A percentile compares a stretch with the other conserved stretches of the same genome.
Conservation (phyloP, 2,797 vertebrate genomes). For the Schizopygopsis pylzovi region DNA sequence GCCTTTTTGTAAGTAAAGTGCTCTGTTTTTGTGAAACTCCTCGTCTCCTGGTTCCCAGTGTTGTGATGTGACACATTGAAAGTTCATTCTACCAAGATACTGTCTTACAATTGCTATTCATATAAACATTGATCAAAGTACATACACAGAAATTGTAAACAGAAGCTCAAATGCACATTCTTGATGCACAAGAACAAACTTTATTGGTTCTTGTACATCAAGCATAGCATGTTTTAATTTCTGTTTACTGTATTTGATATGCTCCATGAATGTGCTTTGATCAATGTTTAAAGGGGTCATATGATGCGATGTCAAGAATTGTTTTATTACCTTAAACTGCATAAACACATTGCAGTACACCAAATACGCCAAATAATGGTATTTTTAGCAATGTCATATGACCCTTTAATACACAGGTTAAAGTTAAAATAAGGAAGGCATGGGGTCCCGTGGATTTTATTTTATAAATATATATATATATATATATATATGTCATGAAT, state of each 20-base stretch:
- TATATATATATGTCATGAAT: background rate
- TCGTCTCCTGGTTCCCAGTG: too few relatives aligned
- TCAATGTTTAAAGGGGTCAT: too few relatives aligned
- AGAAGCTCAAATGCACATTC: background rate
- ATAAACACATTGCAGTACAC: too few relatives aligned
- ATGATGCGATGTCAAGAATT: too few relatives aligned
- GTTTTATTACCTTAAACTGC: too few relatives aligned
- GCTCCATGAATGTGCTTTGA: background rate
- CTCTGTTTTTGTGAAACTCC: too few relatives aligned
- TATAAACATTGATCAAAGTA: background rate
- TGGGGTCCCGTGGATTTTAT: background rate
- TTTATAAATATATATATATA: too few relatives aligned
- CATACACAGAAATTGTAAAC: too few relatives aligned
- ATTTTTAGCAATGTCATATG: too few relatives aligned
- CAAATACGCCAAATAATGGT: too few relatives aligned
- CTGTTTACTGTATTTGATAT: background rate
- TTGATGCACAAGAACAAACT: background rate
- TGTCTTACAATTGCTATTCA: background rate
- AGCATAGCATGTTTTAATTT: background rate
- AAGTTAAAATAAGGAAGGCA: background rate
- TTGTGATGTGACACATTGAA: background rate
- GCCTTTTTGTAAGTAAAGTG: too few relatives aligned
- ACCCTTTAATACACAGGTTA: background rate
- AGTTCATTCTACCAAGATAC: background rate
- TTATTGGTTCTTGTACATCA: background rate